Percentiles rank a stretch among this genome's conserved stretches.
These are phyloP conservation scores for Noctuana brunneofusca DNA, from an alignment of 2,888 invertebrate genomes.

Conservation along the genomic window DNA sequence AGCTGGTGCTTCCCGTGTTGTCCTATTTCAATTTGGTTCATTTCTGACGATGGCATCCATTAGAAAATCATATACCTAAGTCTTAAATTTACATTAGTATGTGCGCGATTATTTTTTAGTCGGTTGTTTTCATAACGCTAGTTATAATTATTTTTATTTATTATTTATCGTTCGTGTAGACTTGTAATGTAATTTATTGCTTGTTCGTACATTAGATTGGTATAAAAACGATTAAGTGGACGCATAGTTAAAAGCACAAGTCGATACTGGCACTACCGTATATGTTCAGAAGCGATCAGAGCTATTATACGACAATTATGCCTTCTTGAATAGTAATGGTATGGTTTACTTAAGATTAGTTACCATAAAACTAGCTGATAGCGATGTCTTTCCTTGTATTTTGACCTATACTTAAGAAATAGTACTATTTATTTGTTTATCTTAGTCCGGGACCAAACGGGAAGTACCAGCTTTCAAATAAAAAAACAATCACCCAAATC, in stretches of 20 bases:
- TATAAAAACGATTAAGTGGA: slow-evolving; percentile 11
- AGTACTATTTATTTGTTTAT: no score
- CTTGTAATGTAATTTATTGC: slow-evolving; percentile 22
- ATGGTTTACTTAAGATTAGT: slow-evolving; percentile 13
- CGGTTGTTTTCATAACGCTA: no score
- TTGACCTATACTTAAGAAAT: not conserved
- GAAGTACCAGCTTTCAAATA: no score
- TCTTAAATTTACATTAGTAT: no score
- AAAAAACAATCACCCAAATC: no score
- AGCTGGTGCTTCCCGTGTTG: no score
- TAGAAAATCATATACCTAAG: no score
- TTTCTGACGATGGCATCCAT: no score
- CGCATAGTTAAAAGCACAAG: slow-evolving; percentile 28
- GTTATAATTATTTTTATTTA: no score
- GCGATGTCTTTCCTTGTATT: not conserved
- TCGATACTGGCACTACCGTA: slow-evolving; percentile 16
- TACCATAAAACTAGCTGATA: slow-evolving; percentile 1
- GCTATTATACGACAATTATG: slow-evolving; percentile 32
- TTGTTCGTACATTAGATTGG: slow-evolving; percentile 10
- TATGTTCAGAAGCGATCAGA: slow-evolving; percentile 21
- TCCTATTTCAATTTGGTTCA: no score
- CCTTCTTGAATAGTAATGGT: slow-evolving; percentile 24
- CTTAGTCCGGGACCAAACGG: no score
- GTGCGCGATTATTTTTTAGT: no score
- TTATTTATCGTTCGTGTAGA: slow-evolving; percentile 4